Evolutionary conservation across 37 sponge, comb jelly and placozoan species (phyloP).

Genomic region (Eunapius fragilis): DNA sequence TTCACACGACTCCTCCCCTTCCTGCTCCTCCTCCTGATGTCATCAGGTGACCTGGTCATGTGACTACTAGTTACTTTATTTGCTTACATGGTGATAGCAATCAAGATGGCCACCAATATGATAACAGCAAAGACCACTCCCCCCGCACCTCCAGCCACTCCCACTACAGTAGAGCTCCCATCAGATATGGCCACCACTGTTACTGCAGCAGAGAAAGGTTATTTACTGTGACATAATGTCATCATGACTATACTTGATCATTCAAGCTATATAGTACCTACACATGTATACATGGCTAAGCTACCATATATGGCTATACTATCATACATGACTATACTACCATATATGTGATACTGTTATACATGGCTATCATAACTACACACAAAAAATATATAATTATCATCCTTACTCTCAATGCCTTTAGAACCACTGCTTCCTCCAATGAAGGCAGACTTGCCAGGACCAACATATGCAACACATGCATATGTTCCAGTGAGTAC

Average conservation of each 20-base stretch:
- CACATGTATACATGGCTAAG: too few species aligned
- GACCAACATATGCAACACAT: too few species aligned
- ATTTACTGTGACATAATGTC: not conserved
- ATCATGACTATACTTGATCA: not conserved
- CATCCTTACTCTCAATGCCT: too few species aligned
- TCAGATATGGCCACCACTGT: not conserved
- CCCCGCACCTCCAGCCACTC: not conserved
- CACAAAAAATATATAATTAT: too few species aligned
- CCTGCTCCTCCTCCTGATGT: not conserved
- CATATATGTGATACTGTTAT: too few species aligned
- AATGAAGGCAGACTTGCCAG: too few species aligned
- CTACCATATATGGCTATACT: too few species aligned
- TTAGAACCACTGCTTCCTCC: too few species aligned
- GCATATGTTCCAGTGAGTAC: too few species aligned
- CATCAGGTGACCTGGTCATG: not conserved
- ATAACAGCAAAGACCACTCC: not conserved
- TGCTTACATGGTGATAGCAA: not conserved
- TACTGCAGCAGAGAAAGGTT: not conserved
- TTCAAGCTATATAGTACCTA: too few species aligned
- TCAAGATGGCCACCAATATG: not conserved
- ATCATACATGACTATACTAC: too few species aligned
- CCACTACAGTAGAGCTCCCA: not conserved
- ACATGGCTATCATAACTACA: too few species aligned
- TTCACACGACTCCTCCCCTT: not conserved
- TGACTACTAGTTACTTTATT: not conserved